These are phyloP conservation scores for Paracentrotus lividus DNA, from an alignment of 53 echinoderm and acorn worm species.

Conservation along the genomic window DNA sequence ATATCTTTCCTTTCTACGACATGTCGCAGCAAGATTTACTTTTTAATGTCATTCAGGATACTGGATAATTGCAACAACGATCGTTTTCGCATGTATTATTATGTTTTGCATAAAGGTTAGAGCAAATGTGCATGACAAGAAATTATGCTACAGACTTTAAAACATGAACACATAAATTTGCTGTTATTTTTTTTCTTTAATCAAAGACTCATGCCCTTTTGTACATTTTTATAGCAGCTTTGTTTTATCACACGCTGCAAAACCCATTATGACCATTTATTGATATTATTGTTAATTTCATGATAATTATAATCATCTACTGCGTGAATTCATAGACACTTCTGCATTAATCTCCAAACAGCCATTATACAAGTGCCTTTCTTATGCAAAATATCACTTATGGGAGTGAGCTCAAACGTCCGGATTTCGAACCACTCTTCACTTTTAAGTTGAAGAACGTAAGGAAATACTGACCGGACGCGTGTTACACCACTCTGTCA, in stretches of 20 bases:
- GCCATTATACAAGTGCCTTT: neutral
- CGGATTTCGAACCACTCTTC: neutral
- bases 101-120: neutral
- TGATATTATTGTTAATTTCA: too few relatives aligned
- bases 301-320: too few relatives aligned
- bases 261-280: too few relatives aligned
- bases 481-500: slow-evolving; percentile 50
- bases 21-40: neutral
- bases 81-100: neutral
- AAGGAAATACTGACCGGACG: slow-evolving; percentile 52
- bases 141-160: too few relatives aligned
- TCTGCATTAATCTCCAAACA: neutral
- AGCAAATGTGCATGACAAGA: too few relatives aligned
- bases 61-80: neutral
- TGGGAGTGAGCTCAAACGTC: slow-evolving; percentile 28
- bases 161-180: too few relatives aligned
- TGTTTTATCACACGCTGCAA: too few relatives aligned
- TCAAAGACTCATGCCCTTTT: too few relatives aligned
- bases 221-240: too few relatives aligned
- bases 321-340: neutral
- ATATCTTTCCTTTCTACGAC: neutral
- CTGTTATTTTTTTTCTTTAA: too few relatives aligned
- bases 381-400: slow-evolving; percentile 46
- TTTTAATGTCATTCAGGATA: neutral
- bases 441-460: slow-evolving; percentile 20